Percentiles rank a stretch among this genome's conserved stretches.
Conservation (phyloP, 2,113 vertebrate genomes). For the Chaetura pelagica region DNA sequence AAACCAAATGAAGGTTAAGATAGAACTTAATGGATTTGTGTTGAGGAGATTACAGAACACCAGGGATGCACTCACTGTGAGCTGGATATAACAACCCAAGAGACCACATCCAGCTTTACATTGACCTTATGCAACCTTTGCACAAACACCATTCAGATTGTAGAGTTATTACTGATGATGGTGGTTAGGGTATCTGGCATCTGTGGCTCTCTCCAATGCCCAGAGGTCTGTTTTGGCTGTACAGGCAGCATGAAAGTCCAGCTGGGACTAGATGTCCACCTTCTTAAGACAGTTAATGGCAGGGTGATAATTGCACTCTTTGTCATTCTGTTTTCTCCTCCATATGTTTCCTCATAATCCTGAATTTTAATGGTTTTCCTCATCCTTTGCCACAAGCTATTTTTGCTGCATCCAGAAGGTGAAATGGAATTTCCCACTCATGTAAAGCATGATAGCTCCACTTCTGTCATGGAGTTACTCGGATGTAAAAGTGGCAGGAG, state of each 20-base stretch:
- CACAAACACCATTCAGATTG: not conserved
- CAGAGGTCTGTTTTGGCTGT: not conserved
- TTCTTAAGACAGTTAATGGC: not conserved
- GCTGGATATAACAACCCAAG: not conserved
- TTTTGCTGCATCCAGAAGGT: not conserved
- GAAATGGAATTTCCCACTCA: not conserved
- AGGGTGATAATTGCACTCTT: not conserved
- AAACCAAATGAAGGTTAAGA: not conserved
- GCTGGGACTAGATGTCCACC: not conserved
- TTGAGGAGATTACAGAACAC: not conserved
- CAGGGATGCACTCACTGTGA: not conserved
- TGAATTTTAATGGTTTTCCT: not conserved
- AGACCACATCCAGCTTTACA: not conserved
- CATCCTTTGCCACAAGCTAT: not conserved
- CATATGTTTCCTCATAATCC: rapidly evolving
- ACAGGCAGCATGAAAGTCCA: not conserved
- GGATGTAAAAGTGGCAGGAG: not conserved
- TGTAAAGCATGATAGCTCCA: not conserved
- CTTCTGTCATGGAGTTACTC: rapidly evolving
- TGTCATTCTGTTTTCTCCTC: not conserved
- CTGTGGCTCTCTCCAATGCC: not conserved
- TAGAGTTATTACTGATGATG: rapidly evolving
- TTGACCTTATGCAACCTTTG: not conserved
- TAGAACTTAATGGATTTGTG: not conserved
- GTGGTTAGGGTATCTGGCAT: too few species aligned